phyloP scores from a whole-genome alignment of 2,113 vertebrate genomes.

The Puma concolor region DNA sequence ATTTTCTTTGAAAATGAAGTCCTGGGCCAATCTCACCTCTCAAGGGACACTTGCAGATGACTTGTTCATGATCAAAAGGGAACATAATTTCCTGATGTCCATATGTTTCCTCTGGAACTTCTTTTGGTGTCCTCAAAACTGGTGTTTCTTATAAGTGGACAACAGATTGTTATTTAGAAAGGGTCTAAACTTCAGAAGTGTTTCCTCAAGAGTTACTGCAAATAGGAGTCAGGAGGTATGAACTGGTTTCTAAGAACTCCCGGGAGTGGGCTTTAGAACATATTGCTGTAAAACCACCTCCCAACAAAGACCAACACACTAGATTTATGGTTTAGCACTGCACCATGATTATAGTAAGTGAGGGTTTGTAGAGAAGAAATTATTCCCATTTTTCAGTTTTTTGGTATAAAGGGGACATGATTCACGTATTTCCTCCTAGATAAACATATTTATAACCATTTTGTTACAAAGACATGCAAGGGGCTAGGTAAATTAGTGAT shows the following conservation, averaged over 20 bases:
- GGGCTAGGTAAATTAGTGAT: neutral
- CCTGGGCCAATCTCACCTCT: constrained; percentile 56
- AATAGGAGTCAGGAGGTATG: neutral
- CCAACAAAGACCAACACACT: neutral
- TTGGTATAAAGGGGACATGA: neutral
- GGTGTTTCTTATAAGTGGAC: neutral
- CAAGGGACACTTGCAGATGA: neutral
- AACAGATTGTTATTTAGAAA: neutral
- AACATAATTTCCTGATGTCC: constrained; percentile 65
- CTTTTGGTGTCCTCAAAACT: constrained; percentile 50
- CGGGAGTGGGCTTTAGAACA: neutral
- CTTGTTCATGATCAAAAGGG: constrained; percentile 73
- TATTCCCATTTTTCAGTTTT: neutral
- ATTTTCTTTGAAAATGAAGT: constrained; percentile 77
- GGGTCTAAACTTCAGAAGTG: neutral
- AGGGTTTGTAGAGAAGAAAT: neutral
- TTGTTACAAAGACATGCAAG: constrained; percentile 31
- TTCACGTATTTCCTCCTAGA: neutral
- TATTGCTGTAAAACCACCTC: neutral
- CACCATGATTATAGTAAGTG: neutral
- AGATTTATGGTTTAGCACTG: neutral
- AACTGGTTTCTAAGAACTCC: neutral
- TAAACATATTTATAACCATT: neutral
- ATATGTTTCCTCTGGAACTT: constrained; percentile 68
- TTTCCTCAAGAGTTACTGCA: constrained; percentile 40